Percentiles rank a stretch among this genome's conserved stretches.
Conservation (phyloP, 2,888 invertebrate species). For the Mayetiola destructor region DNA sequence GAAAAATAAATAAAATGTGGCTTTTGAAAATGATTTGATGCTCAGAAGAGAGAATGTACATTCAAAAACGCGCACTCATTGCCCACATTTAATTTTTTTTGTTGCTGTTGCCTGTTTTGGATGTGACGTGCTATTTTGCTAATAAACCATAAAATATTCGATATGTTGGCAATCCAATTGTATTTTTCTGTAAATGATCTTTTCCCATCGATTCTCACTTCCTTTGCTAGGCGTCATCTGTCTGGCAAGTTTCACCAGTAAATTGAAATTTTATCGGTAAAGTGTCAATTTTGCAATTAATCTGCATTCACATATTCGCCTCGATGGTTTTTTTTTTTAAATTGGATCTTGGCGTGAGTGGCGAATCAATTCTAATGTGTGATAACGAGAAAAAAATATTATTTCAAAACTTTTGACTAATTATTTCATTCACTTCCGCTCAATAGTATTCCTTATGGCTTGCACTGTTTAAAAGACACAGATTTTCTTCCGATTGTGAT, state of each 20-base stretch:
- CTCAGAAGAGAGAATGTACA: too few relatives aligned
- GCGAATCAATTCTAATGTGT: too few relatives aligned
- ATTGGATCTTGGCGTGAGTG: too few relatives aligned
- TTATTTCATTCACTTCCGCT: too few relatives aligned
- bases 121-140: slow-evolving; percentile 1
- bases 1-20: background rate
- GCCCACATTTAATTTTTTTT: background rate
- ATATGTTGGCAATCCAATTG: background rate
- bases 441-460: too few relatives aligned
- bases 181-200: background rate
- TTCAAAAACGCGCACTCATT: background rate
- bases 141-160: slow-evolving; percentile 7
- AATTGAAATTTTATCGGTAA: slow-evolving; percentile 3
- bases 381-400: too few relatives aligned
- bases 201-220: background rate
- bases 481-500: too few relatives aligned
- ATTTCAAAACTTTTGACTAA: too few relatives aligned
- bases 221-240: background rate
- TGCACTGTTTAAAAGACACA: too few relatives aligned
- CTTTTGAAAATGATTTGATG: background rate
- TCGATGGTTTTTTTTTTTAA: too few relatives aligned
- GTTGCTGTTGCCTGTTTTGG: too few relatives aligned
- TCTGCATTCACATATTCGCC: too few relatives aligned
- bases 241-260: background rate
- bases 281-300: slow-evolving; percentile 2